Evolutionary conservation across 2,888 invertebrate genomes (phyloP).

Genomic region (Tridacna crocea): DNA sequence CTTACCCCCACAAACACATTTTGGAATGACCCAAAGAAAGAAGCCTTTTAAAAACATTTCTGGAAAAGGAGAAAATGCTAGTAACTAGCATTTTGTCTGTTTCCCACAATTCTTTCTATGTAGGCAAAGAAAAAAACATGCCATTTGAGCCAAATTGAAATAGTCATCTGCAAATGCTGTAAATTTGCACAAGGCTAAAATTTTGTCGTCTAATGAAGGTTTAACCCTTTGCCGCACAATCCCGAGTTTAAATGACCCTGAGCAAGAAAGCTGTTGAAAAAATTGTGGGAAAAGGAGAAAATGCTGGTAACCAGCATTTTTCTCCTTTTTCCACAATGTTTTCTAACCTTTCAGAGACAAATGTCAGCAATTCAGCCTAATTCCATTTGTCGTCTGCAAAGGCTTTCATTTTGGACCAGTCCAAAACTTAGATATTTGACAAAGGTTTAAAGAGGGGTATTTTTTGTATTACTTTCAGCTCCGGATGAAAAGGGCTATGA

Average conservation of each 20-base stretch:
- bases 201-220: too few relatives aligned
- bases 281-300: too few relatives aligned
- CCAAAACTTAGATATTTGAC: neutral
- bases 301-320: too few relatives aligned
- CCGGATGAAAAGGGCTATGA: constrained; percentile 3
- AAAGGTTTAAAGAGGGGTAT: neutral
- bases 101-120: neutral
- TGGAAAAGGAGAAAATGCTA: too few relatives aligned
- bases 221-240: too few relatives aligned
- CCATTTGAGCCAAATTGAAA: too few relatives aligned
- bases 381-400: neutral
- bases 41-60: neutral
- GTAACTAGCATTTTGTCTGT: neutral
- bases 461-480: neutral
- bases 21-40: neutral
- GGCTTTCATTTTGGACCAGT: neutral
- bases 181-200: too few relatives aligned
- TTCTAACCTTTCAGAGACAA: neutral
- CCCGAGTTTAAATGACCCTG: too few relatives aligned
- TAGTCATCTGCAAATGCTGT: too few relatives aligned
- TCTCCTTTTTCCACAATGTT: too few relatives aligned
- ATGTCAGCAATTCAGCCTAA: neutral
- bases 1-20: too few relatives aligned
- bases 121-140: neutral
- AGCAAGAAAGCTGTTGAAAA: too few relatives aligned